These are phyloP conservation scores for Potamilus streckersoni DNA, from an alignment of 1,140 invertebrate species.

Conservation along the genomic window DNA sequence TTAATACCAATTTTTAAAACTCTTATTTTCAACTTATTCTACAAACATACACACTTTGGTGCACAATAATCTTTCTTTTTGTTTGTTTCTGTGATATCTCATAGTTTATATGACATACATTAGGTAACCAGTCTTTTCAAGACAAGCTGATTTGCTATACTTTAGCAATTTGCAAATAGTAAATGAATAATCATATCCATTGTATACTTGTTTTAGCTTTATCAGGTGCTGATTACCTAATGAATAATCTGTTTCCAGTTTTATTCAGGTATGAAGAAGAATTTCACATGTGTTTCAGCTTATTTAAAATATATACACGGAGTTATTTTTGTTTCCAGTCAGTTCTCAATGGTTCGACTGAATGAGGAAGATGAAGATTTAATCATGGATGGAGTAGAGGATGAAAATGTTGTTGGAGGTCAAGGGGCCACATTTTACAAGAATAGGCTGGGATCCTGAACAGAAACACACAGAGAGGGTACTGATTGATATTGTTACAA, in stretches of 20 bases:
- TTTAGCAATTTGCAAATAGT: background rate
- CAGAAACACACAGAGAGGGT: no score
- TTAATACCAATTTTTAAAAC: no score
- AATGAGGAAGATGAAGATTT: constrained; percentile 45
- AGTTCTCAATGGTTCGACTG: constrained; percentile 47
- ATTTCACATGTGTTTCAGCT: background rate
- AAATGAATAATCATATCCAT: background rate
- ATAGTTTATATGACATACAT: background rate
- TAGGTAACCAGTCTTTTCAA: background rate
- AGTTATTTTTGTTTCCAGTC: constrained; percentile 27
- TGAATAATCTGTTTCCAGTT: no score
- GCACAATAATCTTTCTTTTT: no score
- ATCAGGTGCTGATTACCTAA: background rate
- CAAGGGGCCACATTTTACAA: constrained; percentile 37
- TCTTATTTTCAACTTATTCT: no score
- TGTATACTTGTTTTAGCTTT: background rate
- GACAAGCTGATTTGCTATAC: background rate
- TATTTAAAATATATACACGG: no score
- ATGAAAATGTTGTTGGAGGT: constrained; percentile 45
- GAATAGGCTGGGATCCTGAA: background rate
- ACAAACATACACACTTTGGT: no score
- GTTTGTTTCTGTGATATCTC: no score
- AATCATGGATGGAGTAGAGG: constrained; percentile 18
- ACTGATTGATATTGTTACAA: no score
- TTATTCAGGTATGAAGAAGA: background rate